Evolutionary conservation across 2,888 invertebrate genomes (phyloP), one percentile per base, ranked within the genome.

Genomic region (Copidosoma aretas): DNA sequence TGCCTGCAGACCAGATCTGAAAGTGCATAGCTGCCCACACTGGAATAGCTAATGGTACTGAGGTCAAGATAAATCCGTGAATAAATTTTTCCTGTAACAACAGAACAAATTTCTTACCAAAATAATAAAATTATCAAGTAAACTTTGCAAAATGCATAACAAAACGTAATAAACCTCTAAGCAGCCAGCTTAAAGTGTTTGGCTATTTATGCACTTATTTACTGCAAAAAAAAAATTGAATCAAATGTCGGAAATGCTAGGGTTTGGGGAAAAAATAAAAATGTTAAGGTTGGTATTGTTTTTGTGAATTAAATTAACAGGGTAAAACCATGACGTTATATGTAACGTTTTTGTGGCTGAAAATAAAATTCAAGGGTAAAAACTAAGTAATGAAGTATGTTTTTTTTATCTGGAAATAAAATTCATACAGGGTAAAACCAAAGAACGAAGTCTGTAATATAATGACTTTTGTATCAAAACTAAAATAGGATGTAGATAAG

Each of bases 1-100:
- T 8, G 5, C 15, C 21, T n/a, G n/a, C n/a, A 3, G 64, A 60
- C 60, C 64, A 68, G 1, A 32, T 14, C 24, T 64, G 60, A 14
- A 58, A 39, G 14, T 57, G 52, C 1, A 24, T 14, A 0, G 32
- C 32, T 32, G n/a, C 53, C 8, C 22, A 59, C 0, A 59, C 0
- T 5, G 69, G 69, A 2, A 70, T 1, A n/a, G 24, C 1, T 21
- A 70, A 2, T 12, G 66, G 12, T 52, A 32, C 52, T 1, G n/a
- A 1, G 5, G 1, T 0, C 10, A 70, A 21, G 41, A 56, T 25
- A 3, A 57, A 0, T 17, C 65, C 69, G 62, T 46, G 57, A 19
- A 10, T 46, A 17, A 53, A 0, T 65, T 69, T 69, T 65, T 69
- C 68, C 65, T 69, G 59, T 65, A 53, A 41, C 62, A 61, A 65